phyloP scores from a whole-genome alignment of 1,140 invertebrate species.

The Euwallacea similis region DNA sequence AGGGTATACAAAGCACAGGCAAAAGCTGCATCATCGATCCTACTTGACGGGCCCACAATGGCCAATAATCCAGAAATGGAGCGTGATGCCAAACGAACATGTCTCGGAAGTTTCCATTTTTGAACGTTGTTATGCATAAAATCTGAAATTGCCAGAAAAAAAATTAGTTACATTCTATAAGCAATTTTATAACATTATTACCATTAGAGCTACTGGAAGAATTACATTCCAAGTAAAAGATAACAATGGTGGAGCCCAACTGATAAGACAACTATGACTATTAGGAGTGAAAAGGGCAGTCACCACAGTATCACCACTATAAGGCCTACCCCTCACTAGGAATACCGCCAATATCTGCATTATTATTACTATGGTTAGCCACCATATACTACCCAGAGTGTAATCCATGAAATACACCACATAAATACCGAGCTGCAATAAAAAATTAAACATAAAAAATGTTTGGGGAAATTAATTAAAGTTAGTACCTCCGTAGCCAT shows the following conservation, averaged over 20 bases:
- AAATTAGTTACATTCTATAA: not conserved
- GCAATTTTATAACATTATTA: conserved; percentile 51
- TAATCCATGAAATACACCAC: conserved; percentile 85
- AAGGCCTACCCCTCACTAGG: conserved; percentile 79
- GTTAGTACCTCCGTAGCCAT: conserved; percentile 79
- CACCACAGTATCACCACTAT: conserved; percentile 80
- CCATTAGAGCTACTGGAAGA: conserved; percentile 75
- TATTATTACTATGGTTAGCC: conserved; percentile 78
- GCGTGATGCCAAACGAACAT: conserved; percentile 70
- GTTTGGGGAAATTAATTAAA: conserved; percentile 47
- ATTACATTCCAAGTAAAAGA: conserved; percentile 89
- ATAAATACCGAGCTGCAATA: conserved; percentile 74
- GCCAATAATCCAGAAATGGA: conserved; percentile 65
- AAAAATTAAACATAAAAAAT: not conserved
- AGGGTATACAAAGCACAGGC: conserved; percentile 74
- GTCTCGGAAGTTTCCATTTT: conserved; percentile 71
- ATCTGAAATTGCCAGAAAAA: conserved; percentile 58
- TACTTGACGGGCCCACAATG: conserved; percentile 73
- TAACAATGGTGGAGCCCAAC: conserved; percentile 69
- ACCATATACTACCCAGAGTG: conserved; percentile 80
- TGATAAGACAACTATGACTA: conserved; percentile 57
- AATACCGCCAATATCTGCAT: conserved; percentile 77
- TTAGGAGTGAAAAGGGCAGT: conserved; percentile 64
- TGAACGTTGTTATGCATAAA: conserved; percentile 75
- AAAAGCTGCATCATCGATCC: conserved; percentile 77